phyloP scores from a whole-genome alignment of 2,888 invertebrate genomes.

The Heteromyza rotundicornis region DNA sequence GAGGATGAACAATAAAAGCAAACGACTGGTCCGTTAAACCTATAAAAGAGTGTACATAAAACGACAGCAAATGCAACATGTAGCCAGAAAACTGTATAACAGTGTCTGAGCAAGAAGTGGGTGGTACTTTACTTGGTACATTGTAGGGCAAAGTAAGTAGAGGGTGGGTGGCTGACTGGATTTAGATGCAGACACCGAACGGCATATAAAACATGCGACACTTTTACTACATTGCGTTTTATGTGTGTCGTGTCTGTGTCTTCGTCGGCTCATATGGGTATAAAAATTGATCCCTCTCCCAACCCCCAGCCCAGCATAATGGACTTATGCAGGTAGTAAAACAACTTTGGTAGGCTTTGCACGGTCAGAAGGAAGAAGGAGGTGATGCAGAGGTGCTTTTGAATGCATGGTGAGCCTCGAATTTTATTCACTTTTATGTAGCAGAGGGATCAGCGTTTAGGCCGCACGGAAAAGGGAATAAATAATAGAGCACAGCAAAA shows the following conservation, averaged over 20 bases:
- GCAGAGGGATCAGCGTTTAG: background rate
- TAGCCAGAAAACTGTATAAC: too few species aligned
- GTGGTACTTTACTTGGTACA: too few species aligned
- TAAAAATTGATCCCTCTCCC: background rate
- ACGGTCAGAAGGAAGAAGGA: background rate
- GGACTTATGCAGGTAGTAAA: conserved; percentile 8
- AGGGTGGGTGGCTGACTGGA: background rate
- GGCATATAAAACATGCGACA: conserved; percentile 24
- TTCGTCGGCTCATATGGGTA: background rate
- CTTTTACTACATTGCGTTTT: conserved; percentile 21
- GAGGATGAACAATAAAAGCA: too few species aligned
- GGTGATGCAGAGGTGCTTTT: too few species aligned
- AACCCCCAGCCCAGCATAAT: background rate
- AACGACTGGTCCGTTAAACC: too few species aligned
- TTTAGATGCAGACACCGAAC: conserved; percentile 5
- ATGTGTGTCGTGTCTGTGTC: background rate
- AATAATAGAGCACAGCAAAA: too few species aligned
- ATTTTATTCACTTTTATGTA: background rate
- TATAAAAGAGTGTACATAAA: too few species aligned
- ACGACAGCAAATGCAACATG: too few species aligned
- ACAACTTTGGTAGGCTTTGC: background rate
- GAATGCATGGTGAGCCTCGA: background rate
- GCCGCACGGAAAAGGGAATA: too few species aligned
- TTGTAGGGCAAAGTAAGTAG: background rate
- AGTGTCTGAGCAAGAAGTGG: too few species aligned